Percentiles rank a stretch among this genome's conserved stretches.
Evolutionary conservation across 2,113 vertebrate species (phyloP).

Genomic region (Pipra filicauda): DNA sequence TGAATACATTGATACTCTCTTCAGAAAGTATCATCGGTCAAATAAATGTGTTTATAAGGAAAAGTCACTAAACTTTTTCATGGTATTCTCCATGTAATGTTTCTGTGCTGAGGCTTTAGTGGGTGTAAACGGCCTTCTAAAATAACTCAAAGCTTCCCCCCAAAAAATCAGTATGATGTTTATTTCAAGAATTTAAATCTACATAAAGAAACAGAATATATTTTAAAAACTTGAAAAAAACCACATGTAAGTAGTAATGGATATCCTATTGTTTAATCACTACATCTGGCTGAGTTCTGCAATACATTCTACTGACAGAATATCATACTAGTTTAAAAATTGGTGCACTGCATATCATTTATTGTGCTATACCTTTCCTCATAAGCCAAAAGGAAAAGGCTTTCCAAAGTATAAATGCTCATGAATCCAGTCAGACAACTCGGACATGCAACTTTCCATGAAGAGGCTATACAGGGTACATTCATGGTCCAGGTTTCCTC

Average conservation of each 20-base stretch:
- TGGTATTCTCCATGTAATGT: not conserved
- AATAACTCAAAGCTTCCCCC: not conserved
- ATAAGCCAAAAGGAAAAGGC: not conserved
- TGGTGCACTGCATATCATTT: not conserved
- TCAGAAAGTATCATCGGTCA: conserved; percentile 31
- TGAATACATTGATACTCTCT: not conserved
- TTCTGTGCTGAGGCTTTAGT: not conserved
- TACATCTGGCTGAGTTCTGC: not conserved
- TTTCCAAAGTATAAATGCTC: not conserved
- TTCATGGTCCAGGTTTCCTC: not conserved
- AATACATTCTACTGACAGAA: not conserved
- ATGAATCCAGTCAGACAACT: not conserved
- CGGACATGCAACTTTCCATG: not conserved
- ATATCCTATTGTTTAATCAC: not conserved
- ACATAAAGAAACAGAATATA: not conserved
- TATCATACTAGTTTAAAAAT: not conserved
- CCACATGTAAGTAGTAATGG: not conserved
- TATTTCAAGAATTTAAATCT: not conserved
- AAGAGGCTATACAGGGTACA: not conserved
- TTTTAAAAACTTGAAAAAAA: not conserved
- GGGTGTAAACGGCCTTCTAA: conserved; percentile 25
- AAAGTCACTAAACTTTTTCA: conserved; percentile 24
- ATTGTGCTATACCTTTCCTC: not conserved
- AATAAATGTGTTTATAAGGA: conserved; percentile 33
- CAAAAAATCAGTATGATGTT: not conserved